Evolutionary conservation across 2,888 invertebrate species (phyloP), one percentile per base, ranked within the genome.

Genomic region (Galeopsomyia nigrocyanea): DNA sequence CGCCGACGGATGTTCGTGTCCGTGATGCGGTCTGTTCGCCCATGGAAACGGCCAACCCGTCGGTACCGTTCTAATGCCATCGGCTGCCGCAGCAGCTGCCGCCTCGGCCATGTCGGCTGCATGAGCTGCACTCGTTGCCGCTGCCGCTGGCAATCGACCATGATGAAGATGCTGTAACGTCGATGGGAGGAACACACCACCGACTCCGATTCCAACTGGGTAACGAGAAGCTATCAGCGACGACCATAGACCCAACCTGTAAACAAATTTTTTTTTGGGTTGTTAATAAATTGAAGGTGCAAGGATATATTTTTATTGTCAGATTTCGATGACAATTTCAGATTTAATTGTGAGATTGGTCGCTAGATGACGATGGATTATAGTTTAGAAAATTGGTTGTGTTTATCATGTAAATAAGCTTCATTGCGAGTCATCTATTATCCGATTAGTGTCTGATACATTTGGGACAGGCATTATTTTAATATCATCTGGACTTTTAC

Each of bases 11-110:
- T 84, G 86, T 71, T 86, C 85, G 73, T 85, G 82, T 53, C 82
- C 80, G 67, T 85, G 85, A 62, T 85, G 77, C 47, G 85, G 77
- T 63, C 85, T 81, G 79, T 83, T 83, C 39, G 39, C 39, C 86
- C 86, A 86, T 76, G 85, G 83, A 79, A 86, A 86, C 75, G 86
- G 83, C 86, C 86, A 86, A 71, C 80, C 80, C 61, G 84, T 82
- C 58, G 85, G 76, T 56, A 84, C 84, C 51, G 82, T 81, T 39
- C 84, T 81, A 70, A 86, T 83, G 19, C 82, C 83, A 70, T 84
- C 84, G 73, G 82, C 80, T 55, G 82, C 82, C 57, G 81, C 80
- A 77, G 82, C 78, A 69, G 58, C 74, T 51, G 77, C 57, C 49
- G 77, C 49, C n/a, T 84, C 85, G 68, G 81, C 80, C n/a, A 63